These are phyloP conservation scores for Macrosoma leucophasiata DNA, from an alignment of 2,888 invertebrate genomes.

Conservation along the genomic window DNA sequence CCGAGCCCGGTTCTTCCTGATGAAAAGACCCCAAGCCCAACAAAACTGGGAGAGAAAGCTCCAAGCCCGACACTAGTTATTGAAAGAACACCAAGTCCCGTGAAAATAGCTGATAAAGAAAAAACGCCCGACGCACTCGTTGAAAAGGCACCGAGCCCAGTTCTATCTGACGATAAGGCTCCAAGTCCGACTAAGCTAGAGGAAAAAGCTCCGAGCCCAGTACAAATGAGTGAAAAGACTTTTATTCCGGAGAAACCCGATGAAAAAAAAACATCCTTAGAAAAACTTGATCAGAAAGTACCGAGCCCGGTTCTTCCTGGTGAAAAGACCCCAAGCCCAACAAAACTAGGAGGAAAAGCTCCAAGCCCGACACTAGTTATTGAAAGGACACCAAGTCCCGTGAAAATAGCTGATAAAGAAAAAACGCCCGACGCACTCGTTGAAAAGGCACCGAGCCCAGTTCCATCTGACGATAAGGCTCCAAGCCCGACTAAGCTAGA, in stretches of 20 bases:
- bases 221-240: background rate
- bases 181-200: background rate
- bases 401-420: background rate
- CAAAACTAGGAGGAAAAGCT: background rate
- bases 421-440: too few relatives aligned
- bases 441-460: too few relatives aligned
- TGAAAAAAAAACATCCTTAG: background rate
- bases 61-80: slow-evolving; percentile 11
- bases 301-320: background rate
- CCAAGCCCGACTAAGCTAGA: too few relatives aligned
- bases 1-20: slow-evolving; percentile 11
- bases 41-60: slow-evolving; percentile 7
- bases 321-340: background rate
- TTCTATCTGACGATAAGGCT: background rate
- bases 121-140: slow-evolving; percentile 6
- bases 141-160: slow-evolving; percentile 7
- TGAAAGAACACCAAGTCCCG: background rate
- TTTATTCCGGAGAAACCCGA: background rate
- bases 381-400: background rate
- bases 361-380: background rate
- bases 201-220: background rate
- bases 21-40: slow-evolving; percentile 14
- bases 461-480: too few relatives aligned
- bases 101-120: background rate
- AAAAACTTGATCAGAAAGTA: background rate